Conservation (phyloP, 2,797 vertebrate species). For the Numenius phaeopus region DNA sequence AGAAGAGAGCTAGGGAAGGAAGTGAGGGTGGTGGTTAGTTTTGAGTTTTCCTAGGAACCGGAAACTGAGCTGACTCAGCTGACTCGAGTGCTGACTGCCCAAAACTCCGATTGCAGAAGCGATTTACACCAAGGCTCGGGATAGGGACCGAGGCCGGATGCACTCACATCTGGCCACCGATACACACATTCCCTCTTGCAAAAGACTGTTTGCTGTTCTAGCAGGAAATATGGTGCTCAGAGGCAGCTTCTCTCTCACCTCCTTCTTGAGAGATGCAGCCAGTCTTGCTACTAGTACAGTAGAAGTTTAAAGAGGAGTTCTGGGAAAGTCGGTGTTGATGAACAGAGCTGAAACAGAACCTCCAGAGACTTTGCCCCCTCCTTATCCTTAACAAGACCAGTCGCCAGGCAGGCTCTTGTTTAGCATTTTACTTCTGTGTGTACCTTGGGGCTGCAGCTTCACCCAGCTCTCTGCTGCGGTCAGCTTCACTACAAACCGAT, state of each 20-base stretch:
- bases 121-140: not conserved
- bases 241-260: not conserved
- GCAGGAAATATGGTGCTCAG: not conserved
- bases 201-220: not conserved
- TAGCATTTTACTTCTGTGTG: not conserved
- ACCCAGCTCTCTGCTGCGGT: not conserved
- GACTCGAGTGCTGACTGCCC: conserved; percentile 31
- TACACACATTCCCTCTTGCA: not conserved
- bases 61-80: conserved; percentile 52
- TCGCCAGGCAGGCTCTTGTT: not conserved
- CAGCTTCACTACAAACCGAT: not conserved
- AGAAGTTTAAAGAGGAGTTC: not conserved
- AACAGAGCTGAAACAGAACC: not conserved
- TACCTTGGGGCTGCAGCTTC: not conserved
- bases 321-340: not conserved
- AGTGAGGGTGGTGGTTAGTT: conserved; percentile 25
- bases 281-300: not conserved
- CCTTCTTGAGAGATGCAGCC: not conserved
- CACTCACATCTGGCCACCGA: not conserved
- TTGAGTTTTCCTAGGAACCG: conserved; percentile 27
- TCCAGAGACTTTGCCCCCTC: not conserved
- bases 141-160: not conserved
- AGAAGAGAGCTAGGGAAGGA: conserved; percentile 27
- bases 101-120: not conserved
- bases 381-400: not conserved